These are phyloP conservation scores for Nycticebus coucang DNA, from an alignment of 2,113 vertebrate genomes.

Conservation along the genomic window DNA sequence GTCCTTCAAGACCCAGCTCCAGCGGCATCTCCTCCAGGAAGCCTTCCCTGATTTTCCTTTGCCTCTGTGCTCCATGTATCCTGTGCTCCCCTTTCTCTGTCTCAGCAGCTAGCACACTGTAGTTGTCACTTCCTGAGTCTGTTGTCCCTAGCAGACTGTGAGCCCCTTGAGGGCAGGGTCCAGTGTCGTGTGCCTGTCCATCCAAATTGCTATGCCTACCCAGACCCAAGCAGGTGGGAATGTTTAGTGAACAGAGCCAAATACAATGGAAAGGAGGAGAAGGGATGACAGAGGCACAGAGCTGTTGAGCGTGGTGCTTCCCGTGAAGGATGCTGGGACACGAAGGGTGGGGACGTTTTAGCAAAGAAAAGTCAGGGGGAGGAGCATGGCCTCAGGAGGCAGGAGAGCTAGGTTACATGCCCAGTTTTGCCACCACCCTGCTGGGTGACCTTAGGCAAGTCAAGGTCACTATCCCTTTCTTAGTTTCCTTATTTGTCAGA, in stretches of 20 bases:
- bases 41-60: slow-evolving; percentile 35
- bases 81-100: background rate
- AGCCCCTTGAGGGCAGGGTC: slow-evolving; percentile 72
- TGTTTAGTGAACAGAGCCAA: background rate
- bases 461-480: background rate
- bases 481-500: fast-evolving
- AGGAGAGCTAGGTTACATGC: background rate
- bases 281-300: background rate
- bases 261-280: background rate
- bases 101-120: background rate
- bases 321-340: fast-evolving
- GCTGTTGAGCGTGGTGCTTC: fast-evolving
- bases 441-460: background rate
- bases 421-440: fast-evolving
- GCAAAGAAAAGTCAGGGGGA: background rate
- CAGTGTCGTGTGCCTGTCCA: background rate
- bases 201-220: background rate
- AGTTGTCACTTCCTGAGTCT: background rate
- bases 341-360: fast-evolving
- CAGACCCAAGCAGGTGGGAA: background rate
- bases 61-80: background rate
- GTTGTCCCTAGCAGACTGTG: slow-evolving; percentile 53
- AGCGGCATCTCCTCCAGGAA: slow-evolving; percentile 65
- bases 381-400: background rate
- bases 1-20: slow-evolving; percentile 73